phyloP scores from a whole-genome alignment of 2,797 vertebrate species.

The Gymnothorax reevesii region DNA sequence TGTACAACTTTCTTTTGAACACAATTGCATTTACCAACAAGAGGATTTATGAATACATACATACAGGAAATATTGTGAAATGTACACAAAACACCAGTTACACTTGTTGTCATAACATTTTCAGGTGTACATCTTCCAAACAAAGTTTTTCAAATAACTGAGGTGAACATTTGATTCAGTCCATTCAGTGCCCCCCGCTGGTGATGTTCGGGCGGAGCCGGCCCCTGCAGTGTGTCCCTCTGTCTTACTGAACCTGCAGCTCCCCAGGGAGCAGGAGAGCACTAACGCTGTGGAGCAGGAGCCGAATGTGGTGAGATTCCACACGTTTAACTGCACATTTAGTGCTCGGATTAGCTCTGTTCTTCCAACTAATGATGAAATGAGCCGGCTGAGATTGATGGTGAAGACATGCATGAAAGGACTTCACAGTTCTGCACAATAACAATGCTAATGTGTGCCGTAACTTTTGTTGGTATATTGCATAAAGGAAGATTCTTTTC shows the following conservation, averaged over 20 bases:
- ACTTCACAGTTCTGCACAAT: too few relatives aligned
- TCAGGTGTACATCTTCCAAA: not conserved
- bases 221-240: conserved; percentile 55
- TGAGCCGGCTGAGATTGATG: too few relatives aligned
- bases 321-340: not conserved
- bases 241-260: conserved; percentile 53
- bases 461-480: not conserved
- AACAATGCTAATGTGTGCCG: not conserved
- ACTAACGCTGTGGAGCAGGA: conserved; percentile 35
- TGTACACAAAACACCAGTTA: not conserved
- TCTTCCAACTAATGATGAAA: too few relatives aligned
- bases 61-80: too few relatives aligned
- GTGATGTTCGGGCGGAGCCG: conserved; percentile 18
- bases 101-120: not conserved
- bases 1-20: too few relatives aligned
- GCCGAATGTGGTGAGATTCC: conserved; percentile 49
- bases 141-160: conserved; percentile 21
- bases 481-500: not conserved
- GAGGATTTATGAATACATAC: too few relatives aligned
- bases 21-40: too few relatives aligned
- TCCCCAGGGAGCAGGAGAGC: conserved; percentile 45
- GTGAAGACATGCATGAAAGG: too few relatives aligned
- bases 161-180: not conserved
- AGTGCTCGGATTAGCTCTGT: too few relatives aligned
- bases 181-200: conserved; percentile 58